Conservation (phyloP, 1,140 invertebrate species). For the Zaprionus kolodkinae region DNA sequence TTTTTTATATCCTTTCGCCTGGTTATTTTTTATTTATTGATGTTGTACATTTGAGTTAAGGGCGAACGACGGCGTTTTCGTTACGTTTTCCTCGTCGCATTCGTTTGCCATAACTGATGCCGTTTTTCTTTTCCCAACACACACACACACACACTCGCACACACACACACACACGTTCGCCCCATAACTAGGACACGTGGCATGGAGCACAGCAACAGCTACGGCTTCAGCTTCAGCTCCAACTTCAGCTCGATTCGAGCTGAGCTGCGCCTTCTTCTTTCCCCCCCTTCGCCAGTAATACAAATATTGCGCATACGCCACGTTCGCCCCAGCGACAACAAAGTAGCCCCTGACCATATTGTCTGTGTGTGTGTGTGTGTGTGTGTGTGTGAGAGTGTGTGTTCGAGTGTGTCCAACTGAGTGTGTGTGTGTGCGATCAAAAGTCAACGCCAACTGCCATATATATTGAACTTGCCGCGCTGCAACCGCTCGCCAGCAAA, state of each 20-base stretch:
- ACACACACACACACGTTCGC: conserved; percentile 3
- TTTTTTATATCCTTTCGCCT: conserved; percentile 73
- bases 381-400: neutral
- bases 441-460: conserved; percentile 73
- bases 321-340: conserved; percentile 51
- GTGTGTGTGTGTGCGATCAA: conserved; percentile 56
- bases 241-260: neutral
- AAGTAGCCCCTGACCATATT: conserved; percentile 37
- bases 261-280: neutral
- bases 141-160: conserved; percentile 13
- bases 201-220: conserved; percentile 32
- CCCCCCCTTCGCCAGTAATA: conserved; percentile 52
- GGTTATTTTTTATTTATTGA: conserved; percentile 74
- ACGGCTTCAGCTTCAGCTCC: conserved; percentile 23
- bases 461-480: conserved; percentile 61
- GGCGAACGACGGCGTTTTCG: conserved; percentile 47
- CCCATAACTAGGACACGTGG: conserved; percentile 53
- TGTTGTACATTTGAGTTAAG: conserved; percentile 81
- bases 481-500: conserved; percentile 31
- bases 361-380: conserved; percentile 4
- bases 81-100: conserved; percentile 56
- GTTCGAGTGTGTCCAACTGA: conserved; percentile 4
- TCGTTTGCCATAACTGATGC: conserved; percentile 79
- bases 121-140: conserved; percentile 55
- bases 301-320: conserved; percentile 80